Evolutionary conservation across 64 coral and sea anemone genomes (phyloP).

Genomic region (Catalaphyllia jardinei): DNA sequence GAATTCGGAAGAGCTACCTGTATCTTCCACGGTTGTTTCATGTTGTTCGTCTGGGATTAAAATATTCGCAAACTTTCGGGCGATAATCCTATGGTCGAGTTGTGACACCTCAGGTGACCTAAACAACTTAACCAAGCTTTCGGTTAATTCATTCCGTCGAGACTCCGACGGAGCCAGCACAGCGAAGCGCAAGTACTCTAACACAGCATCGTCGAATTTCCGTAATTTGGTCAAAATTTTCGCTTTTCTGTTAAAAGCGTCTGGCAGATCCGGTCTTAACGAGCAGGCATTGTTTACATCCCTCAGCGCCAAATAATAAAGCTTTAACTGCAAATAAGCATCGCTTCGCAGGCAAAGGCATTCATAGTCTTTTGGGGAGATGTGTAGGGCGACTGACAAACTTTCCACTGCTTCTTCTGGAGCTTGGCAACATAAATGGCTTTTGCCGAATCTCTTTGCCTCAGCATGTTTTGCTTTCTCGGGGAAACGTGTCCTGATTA

Average conservation of each 20-base stretch:
- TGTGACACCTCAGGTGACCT: not conserved
- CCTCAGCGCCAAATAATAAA: constrained; percentile 45
- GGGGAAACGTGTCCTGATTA: constrained; percentile 71
- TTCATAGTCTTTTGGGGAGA: constrained; percentile 44
- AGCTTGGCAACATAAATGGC: not conserved
- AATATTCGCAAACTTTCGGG: constrained; percentile 28
- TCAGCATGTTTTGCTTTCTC: not conserved
- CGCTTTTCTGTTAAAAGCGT: constrained; percentile 47
- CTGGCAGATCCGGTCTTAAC: constrained; percentile 26
- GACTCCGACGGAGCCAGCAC: constrained; percentile 35
- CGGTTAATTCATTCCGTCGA: constrained; percentile 36
- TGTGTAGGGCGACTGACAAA: constrained; percentile 18
- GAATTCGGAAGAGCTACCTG: not conserved
- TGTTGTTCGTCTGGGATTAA: not conserved
- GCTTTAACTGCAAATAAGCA: constrained; percentile 18
- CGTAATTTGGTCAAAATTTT: constrained; percentile 40
- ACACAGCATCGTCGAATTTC: constrained; percentile 6
- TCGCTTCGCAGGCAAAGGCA: constrained; percentile 50
- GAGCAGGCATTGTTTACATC: constrained; percentile 33
- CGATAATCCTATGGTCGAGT: constrained; percentile 10
- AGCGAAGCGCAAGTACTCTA: constrained; percentile 27
- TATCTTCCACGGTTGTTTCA: not conserved
- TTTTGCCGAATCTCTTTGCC: constrained; percentile 39
- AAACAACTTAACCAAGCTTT: constrained; percentile 9
- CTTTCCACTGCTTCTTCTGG: constrained; percentile 22